Conservation (phyloP, 2,797 vertebrate genomes). For the Ctenochaetus hawaiiensis region DNA sequence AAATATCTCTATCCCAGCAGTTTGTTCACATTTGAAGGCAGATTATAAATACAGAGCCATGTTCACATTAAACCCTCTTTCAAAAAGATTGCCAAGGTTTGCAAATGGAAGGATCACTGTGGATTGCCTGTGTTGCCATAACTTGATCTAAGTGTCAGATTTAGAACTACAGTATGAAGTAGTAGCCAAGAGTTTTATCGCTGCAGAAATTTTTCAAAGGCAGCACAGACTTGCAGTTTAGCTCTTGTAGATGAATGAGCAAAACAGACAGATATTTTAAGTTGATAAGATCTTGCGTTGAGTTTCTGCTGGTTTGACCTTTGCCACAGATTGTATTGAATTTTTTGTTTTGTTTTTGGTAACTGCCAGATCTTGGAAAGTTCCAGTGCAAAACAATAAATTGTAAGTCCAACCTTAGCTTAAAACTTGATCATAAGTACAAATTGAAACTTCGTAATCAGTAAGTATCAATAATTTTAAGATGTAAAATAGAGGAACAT, state of each 20-base stretch:
- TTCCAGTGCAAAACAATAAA: constrained; percentile 16
- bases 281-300: constrained; percentile 38
- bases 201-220: constrained; percentile 38
- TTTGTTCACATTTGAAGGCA: background rate
- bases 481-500: background rate
- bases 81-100: background rate
- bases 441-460: background rate
- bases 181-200: constrained; percentile 12
- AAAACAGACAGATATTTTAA: constrained; percentile 16
- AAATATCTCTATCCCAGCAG: background rate
- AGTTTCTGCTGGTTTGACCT: constrained; percentile 26
- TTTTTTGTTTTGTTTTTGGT: constrained; percentile 24
- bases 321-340: constrained; percentile 23
- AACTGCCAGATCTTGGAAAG: constrained; percentile 17
- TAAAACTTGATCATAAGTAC: background rate
- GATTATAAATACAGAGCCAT: background rate
- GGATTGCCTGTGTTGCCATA: background rate
- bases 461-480: background rate
- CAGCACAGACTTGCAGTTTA: constrained; percentile 16
- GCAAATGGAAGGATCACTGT: background rate
- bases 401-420: constrained; percentile 8
- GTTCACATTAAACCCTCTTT: background rate
- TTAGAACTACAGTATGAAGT: constrained; percentile 14
- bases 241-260: constrained; percentile 17
- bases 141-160: constrained; percentile 25